Evolutionary conservation across 2,797 vertebrate species (phyloP).

Genomic region (Sebastes oblongus): DNA sequence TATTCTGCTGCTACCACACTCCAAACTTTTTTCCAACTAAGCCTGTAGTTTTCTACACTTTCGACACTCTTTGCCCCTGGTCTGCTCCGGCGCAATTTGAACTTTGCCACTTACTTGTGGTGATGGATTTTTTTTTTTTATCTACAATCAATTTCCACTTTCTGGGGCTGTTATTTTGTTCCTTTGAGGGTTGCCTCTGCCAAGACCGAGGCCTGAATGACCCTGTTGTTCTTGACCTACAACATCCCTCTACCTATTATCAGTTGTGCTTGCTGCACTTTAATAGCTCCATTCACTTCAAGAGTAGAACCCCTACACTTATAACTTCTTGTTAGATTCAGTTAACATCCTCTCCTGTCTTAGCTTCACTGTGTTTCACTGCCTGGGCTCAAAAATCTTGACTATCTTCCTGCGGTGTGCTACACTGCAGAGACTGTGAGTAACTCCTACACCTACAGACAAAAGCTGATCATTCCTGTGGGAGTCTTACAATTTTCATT

Average conservation of each 20-base stretch:
- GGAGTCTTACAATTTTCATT: slow-evolving; percentile 4
- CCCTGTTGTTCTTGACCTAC: slow-evolving; percentile 37
- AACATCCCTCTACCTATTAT: slow-evolving; percentile 34
- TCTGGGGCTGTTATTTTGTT: slow-evolving; percentile 46
- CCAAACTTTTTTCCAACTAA: slow-evolving; percentile 8
- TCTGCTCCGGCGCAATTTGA: slow-evolving; percentile 27
- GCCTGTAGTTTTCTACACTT: slow-evolving; percentile 3
- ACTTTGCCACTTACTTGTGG: slow-evolving; percentile 23
- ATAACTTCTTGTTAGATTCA: slow-evolving; percentile 23
- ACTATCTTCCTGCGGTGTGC: neutral
- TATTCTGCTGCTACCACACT: slow-evolving; percentile 11
- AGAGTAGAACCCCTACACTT: slow-evolving; percentile 2
- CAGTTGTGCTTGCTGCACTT: slow-evolving; percentile 11
- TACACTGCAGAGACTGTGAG: neutral
- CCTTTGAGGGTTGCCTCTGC: slow-evolving; percentile 26
- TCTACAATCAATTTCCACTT: slow-evolving; percentile 47
- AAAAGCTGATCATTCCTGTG: slow-evolving; percentile 12
- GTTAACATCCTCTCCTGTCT: slow-evolving; percentile 15
- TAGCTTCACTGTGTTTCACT: neutral
- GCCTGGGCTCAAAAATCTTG: neutral
- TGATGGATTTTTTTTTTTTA: slow-evolving; percentile 34
- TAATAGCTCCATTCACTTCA: slow-evolving; percentile 12
- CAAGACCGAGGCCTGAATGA: slow-evolving; percentile 24
- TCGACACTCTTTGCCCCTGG: neutral
- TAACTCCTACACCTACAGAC: neutral